Evolutionary conservation across 1,140 invertebrate species (phyloP), one percentile per base, ranked within the genome.

Genomic region (Druon quercuslanigerum): DNA sequence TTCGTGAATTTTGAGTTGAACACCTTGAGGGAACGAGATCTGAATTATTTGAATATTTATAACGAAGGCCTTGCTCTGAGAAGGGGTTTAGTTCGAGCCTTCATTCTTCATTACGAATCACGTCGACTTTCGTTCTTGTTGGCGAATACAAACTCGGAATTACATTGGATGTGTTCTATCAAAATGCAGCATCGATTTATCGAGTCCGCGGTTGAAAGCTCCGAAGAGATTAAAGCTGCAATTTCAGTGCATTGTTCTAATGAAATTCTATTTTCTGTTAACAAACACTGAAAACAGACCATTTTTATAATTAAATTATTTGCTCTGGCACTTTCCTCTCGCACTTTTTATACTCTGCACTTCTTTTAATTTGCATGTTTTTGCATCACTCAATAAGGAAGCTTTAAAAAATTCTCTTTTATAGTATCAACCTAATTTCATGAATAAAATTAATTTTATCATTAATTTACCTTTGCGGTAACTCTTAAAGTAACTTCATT

Each of bases 21-120:
- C 20, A n/a, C 9, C 5, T 19, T 60, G 20, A 12, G 20, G 16
- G 33, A 14, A 13, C 57, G 57, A 60, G 57, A 60, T 33, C 13
- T 60, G 20, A 6, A 5, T 33, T 60, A 33, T 60, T 60, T 60
- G 13, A 56, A 56, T 56, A 56, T 46, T 8, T 11, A 46, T 46
- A 46, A 46, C 40, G 40, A 46, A 46, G 54, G 12, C 17, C 17
- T 56, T 20, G 17, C n/a, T 56, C 54, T 56, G n/a, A 56, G 17
- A 56, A 56, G 17, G 11, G 17, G 19, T 56, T 19, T 19, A 56
- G 54, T 60, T 33, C 14, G 25, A 60, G 57, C 20, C 13, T 60
- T 60, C 57, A 5, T 60, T 60, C 20, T 60, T 60, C 20, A 60
- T 60, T 60, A 60, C 57, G 57, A 60, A 60, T 60, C 57, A 60